Evolutionary conservation across 2,113 vertebrate genomes (phyloP), one percentile per base, ranked within the genome.

Genomic region (Isurus oxyrinchus): DNA sequence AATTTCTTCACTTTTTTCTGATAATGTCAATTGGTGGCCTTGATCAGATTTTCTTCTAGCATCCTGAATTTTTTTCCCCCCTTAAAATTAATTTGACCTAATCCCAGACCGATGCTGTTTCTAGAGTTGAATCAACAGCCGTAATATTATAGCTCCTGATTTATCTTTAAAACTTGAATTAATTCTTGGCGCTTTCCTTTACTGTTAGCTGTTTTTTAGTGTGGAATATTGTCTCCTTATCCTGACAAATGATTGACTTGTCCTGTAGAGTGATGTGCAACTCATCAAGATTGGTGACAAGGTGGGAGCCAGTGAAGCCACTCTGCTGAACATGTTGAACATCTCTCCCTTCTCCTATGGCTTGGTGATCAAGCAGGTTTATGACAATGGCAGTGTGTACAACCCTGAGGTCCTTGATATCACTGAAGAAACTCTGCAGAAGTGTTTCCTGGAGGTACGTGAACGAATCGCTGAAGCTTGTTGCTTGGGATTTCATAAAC

Each of bases 331-430:
- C 98, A 99, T 99, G 99, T 96, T 99, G 97, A 99, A 99, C 97
- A 99, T 99, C 98, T 99, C 99, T 0, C 99, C 99, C 0, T 99
- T 99, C 98, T 99, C 99, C 97, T 99, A 98, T 0, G 99, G 99
- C 96, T 97, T 99, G 96, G 98, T 98, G 97, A 99, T 99, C 97
- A 99, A 99, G 98, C 99, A 99, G 97, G 99, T 99, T 96, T 99
- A 99, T 96, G 99, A 99, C 97, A 99, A 99, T 0, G 99, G 99
- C 97, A 99, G 99, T 96, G 99, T 99, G 96, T 99, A 99, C 98
- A 99, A 98, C 96, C 99, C 99, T 0, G 99, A 99, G 97, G 99
- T 99, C 97, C 98, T 99, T 19, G 99, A 99, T 98, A 99, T 99
- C 98, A 99, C 99, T 0, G 99, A 99, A 98, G 98, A 98, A 27